Percentiles rank a stretch among this genome's conserved stretches.
Evolutionary conservation across 37 sponge, comb jelly and placozoan species (phyloP).

Genomic region (Corticium candelabrum): DNA sequence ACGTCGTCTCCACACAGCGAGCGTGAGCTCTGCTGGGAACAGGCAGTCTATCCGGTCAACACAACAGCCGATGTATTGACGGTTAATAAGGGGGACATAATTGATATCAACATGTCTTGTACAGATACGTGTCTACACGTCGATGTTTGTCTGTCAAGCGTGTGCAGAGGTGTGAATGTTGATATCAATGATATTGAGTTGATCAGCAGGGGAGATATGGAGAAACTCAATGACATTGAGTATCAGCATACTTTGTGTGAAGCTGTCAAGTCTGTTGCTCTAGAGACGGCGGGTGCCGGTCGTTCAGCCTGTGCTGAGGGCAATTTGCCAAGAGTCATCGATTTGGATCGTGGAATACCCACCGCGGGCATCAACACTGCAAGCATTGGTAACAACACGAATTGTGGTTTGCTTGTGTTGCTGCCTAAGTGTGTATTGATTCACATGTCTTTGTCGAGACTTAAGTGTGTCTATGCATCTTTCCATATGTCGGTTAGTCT

Average conservation of each 20-base stretch:
- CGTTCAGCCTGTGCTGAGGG: too few species aligned
- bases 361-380: too few species aligned
- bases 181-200: too few species aligned
- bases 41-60: slow-evolving; percentile 51
- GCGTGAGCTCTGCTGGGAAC: slow-evolving; percentile 50
- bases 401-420: too few species aligned
- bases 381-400: too few species aligned
- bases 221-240: neutral
- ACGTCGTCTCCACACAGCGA: slow-evolving; percentile 33
- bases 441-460: too few species aligned
- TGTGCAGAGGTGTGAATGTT: neutral
- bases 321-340: neutral
- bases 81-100: slow-evolving; percentile 18
- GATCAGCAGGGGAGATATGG: too few species aligned
- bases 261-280: neutral
- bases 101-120: slow-evolving; percentile 29
- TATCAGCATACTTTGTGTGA: neutral
- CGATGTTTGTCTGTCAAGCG: neutral
- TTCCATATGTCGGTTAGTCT: too few species aligned
- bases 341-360: neutral
- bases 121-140: slow-evolving; percentile 30
- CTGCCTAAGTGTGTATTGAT: too few species aligned
- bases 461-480: too few species aligned
- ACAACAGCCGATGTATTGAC: neutral
- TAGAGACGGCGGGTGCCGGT: too few species aligned